Evolutionary conservation across 2,113 vertebrate species (phyloP).

Genomic region (Hippocampus comes): DNA sequence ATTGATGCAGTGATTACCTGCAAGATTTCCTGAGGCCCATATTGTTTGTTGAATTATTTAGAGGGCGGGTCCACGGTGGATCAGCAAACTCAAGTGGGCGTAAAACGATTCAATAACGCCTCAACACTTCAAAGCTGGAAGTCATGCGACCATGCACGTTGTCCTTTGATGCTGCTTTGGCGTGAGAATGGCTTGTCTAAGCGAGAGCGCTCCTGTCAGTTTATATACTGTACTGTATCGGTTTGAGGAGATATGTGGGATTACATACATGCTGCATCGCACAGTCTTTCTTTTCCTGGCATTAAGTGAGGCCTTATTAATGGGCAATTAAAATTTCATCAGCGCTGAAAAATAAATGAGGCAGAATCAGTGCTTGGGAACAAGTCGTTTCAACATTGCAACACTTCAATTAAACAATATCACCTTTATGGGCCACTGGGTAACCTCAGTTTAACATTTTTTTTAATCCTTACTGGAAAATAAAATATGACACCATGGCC

Average conservation of each 20-base stretch:
- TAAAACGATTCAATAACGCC: constrained; percentile 28
- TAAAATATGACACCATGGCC: constrained; percentile 17
- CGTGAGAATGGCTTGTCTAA: constrained; percentile 25
- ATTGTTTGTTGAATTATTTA: constrained; percentile 38
- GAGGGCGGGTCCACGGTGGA: constrained; percentile 1
- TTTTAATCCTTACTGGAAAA: constrained; percentile 16
- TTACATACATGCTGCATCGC: constrained; percentile 51
- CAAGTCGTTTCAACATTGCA: constrained; percentile 45
- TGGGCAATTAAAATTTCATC: constrained; percentile 69
- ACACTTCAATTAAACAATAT: constrained; percentile 51
- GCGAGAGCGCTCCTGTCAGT: background rate
- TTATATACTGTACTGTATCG: constrained; percentile 37
- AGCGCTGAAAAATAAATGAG: constrained; percentile 69
- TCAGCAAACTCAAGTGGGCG: constrained; percentile 26
- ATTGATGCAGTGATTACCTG: constrained; percentile 37
- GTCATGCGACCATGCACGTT: background rate
- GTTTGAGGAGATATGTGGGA: constrained; percentile 41
- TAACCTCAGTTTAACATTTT: constrained; percentile 44
- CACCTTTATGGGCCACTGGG: constrained; percentile 33
- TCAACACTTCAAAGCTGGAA: constrained; percentile 18
- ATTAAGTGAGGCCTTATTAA: constrained; percentile 64
- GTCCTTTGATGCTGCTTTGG: constrained; percentile 27
- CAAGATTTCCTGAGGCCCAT: constrained; percentile 25
- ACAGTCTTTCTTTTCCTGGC: constrained; percentile 42
- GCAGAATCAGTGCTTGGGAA: constrained; percentile 53